Conservation (phyloP, 2,888 invertebrate genomes). For the Tipula helvola region DNA sequence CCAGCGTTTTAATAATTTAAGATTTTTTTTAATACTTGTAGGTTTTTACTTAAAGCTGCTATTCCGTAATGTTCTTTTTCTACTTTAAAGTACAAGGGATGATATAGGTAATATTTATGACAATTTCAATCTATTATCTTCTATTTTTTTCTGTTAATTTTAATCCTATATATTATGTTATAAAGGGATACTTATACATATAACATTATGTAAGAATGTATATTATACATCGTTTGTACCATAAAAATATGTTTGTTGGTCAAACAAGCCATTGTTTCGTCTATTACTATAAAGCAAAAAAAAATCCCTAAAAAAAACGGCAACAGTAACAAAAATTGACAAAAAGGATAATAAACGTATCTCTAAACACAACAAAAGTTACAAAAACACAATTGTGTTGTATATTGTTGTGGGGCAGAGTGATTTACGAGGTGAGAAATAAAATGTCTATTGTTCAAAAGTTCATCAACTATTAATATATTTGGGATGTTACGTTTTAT, state of each 20-base stretch:
- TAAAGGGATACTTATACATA: background rate
- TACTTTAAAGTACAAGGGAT: background rate
- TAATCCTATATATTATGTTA: background rate
- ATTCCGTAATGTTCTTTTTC: too few species aligned
- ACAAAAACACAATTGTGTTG: background rate
- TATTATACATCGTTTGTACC: background rate
- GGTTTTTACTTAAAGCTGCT: too few species aligned
- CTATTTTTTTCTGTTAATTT: background rate
- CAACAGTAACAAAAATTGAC: background rate
- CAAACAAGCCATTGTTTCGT: background rate
- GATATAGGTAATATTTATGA: background rate
- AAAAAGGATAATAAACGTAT: background rate
- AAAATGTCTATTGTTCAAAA: background rate
- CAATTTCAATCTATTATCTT: background rate
- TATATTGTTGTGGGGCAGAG: background rate
- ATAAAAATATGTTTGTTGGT: background rate
- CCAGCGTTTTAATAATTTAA: too few species aligned
- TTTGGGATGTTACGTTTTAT: background rate
- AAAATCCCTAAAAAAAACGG: background rate
- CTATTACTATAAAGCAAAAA: background rate
- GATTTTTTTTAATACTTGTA: too few species aligned
- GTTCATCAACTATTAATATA: background rate
- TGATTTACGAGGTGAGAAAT: slow-evolving; percentile 4
- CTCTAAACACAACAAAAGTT: background rate
- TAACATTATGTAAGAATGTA: background rate